phyloP scores from a whole-genome alignment of 2,797 vertebrate genomes.

The Cirrhinus mrigala region DNA sequence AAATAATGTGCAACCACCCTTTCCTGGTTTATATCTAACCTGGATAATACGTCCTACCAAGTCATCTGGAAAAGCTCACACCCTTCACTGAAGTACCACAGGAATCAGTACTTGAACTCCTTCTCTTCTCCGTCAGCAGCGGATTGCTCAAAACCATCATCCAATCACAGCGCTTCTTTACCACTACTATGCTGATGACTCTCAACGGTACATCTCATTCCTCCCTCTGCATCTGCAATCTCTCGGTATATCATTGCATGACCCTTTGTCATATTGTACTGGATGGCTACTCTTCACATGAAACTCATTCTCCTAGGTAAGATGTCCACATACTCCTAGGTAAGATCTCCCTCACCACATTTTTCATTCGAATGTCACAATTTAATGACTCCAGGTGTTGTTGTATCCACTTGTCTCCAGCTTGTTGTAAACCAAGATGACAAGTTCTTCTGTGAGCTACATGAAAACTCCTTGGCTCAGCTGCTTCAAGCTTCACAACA shows the following conservation, averaged over 20 bases:
- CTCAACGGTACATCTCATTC: slow-evolving; percentile 23
- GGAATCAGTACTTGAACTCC: slow-evolving; percentile 8
- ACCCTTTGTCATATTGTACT: slow-evolving; percentile 21
- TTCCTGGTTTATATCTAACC: slow-evolving; percentile 37
- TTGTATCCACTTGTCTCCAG: neutral
- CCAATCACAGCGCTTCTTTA: slow-evolving; percentile 24
- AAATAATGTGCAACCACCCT: slow-evolving; percentile 44
- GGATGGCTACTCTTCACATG: slow-evolving; percentile 19
- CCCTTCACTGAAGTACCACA: slow-evolving; percentile 20
- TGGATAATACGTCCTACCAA: slow-evolving; percentile 52
- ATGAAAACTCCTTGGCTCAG: neutral
- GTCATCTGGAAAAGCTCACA: slow-evolving; percentile 48
- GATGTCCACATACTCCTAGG: slow-evolving; percentile 3
- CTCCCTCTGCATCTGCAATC: neutral
- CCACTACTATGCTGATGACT: slow-evolving; percentile 31
- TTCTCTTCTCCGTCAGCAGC: slow-evolving; percentile 7
- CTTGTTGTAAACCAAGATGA: neutral
- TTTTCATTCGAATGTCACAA: slow-evolving; percentile 20
- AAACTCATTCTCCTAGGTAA: slow-evolving; percentile 17
- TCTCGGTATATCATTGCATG: neutral
- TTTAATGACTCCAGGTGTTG: slow-evolving; percentile 22
- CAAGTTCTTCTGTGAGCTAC: neutral
- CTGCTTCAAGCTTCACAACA: neutral
- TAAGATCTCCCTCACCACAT: neutral
- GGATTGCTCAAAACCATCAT: slow-evolving; percentile 30